Evolutionary conservation across 2,797 vertebrate genomes (phyloP), one percentile per base, ranked within the genome.

Genomic region (Artibeus lituratus): DNA sequence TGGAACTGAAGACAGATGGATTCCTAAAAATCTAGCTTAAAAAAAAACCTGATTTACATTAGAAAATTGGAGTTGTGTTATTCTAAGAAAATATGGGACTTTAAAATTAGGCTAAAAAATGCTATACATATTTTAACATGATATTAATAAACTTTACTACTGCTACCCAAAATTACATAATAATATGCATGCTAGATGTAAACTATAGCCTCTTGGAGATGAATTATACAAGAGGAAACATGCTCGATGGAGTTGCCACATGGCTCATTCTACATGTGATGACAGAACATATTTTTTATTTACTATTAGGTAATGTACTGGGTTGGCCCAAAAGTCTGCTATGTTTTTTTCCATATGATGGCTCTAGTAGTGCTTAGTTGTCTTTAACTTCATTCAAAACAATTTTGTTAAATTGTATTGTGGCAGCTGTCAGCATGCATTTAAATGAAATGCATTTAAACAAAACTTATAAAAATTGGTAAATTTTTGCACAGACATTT

Each of bases 101-200:
- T 85, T 62, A 67, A 83, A 91, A 49, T 89, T 80, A 82, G 29
- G 80, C 12, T 87, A 24, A 70, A 57, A 57, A 78, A 85, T 70
- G 16, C 9, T 26, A 74, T 3, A 82, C 14, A 59, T 12, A 76
- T 78, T 95, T 92, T 82, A 93, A 85, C 73, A 65, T 35, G 18
- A 26, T 62, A 95, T 65, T 87, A 26, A 87, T 77, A 94, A 90
- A 95, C 18, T 51, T 89, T 49, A 92, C 84, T 84, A 84, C 8
- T 74, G 37, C 18, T 51, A 92, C 8, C 16, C 86, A 93, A 95
- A 88, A 42, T 89, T 62, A 90, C 0, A 95, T 10, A 88, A 86
- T 85, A 73, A 89, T 87, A 73, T 57, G 87, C 88, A 84, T 49
- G 29, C 35, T 53, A 81, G 51, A 83, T 32, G 67, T n/a, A 87